Base-by-base conservation (phyloP, 2,113 vertebrate genomes). In the Bos indicus region DNA sequence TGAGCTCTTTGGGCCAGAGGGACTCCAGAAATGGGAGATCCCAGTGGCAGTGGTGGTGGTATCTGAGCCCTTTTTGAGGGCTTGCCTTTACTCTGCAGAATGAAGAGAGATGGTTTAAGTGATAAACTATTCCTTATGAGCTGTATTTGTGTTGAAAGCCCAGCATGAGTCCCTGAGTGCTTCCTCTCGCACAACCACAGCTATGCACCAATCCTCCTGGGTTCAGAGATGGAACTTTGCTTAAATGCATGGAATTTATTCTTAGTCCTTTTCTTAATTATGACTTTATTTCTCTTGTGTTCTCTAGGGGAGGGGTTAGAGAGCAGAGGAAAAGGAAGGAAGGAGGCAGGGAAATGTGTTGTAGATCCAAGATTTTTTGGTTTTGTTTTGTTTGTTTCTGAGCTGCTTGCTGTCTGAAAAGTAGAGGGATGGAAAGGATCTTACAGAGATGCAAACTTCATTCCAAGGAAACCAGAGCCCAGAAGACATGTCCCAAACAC, bases 121-220 rank as follows among this genome's bases (percentile, higher is more conserved):
- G 98, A 98, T 98, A 98, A 98, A 98, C 97, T 98, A 96, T 97
- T 98, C 97, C 98, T 93, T 93, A 97, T 97, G 96, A 98, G 97
- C 89, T 89, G 89, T 95, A 56, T 98, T 98, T 97, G 96, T 98
- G 97, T 97, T 97, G 98, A 98, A 98, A 97, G 93, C 96, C 59
- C 97, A 97, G 97, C 97, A 33, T 85, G 97, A 94, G 97, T 95
- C 97, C 96, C 91, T 62, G 93, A 91, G 87, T 1, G 36, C 90
- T 97, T 97, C 98, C 98, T 96, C 94, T 95, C 28, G 1, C 84
- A 40, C 87, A 96, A 95, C 98, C 98, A 95, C 98, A 98, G 96
- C 93, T 98, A 98, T 98, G 98, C 95, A 1, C 91, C 87, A 90
- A 97, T 98, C 88, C 98, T 98, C 98, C 77, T 95, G 98, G 2